phyloP scores from a whole-genome alignment of 2,888 invertebrate species.

The Idaea aversata region DNA sequence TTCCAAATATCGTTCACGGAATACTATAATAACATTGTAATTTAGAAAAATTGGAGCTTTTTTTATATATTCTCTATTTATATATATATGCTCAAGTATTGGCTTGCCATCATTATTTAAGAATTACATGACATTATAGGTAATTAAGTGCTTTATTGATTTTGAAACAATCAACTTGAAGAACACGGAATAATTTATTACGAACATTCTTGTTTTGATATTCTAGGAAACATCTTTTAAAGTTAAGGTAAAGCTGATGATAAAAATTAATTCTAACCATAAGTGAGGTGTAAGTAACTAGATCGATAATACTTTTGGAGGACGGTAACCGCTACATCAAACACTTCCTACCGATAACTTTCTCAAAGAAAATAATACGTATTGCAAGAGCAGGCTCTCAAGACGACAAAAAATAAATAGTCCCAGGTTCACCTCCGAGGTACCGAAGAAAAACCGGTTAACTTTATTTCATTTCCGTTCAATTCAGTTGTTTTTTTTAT shows the following conservation, averaged over 20 bases:
- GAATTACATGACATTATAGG: neutral
- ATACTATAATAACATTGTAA: too few relatives aligned
- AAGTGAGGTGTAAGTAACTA: neutral
- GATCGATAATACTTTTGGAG: neutral
- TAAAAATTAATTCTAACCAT: neutral
- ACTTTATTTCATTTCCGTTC: slow-evolving; percentile 78
- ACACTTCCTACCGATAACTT: neutral
- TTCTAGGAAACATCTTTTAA: neutral
- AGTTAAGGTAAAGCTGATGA: neutral
- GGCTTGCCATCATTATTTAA: too few relatives aligned
- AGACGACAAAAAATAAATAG: slow-evolving; percentile 54
- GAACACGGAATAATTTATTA: neutral
- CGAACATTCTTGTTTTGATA: neutral
- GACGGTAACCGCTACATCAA: neutral
- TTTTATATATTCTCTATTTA: too few relatives aligned
- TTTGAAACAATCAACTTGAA: neutral
- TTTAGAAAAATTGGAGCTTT: too few relatives aligned
- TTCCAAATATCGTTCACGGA: too few relatives aligned
- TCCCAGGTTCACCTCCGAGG: slow-evolving; percentile 49
- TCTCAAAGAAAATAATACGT: slow-evolving; percentile 4
- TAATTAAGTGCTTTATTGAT: neutral
- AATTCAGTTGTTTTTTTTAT: slow-evolving; percentile 71
- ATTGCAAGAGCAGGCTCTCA: slow-evolving; percentile 35
- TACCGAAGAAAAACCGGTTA: slow-evolving; percentile 71
- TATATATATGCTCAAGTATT: too few relatives aligned